phyloP scores from a whole-genome alignment of 2,113 vertebrate genomes.

The Triplophysa tibetana region DNA sequence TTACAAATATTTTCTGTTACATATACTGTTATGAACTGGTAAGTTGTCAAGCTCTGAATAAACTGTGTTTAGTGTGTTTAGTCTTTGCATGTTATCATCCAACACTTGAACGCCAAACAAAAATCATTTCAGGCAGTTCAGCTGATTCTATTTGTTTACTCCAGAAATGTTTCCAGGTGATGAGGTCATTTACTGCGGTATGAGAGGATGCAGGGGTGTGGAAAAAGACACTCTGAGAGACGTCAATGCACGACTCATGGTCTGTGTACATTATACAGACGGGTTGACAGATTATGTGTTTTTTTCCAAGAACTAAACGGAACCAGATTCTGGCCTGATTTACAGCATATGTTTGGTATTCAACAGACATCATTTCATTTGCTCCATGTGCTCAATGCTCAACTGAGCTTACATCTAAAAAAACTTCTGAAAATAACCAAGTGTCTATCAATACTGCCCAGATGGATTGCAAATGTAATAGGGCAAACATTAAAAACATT shows the following conservation, averaged over 20 bases:
- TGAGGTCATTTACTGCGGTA: conserved; percentile 33
- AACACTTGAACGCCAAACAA: neutral
- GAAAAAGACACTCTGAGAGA: conserved; percentile 6
- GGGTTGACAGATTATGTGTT: neutral
- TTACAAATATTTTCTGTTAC: no score
- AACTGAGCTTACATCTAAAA: neutral
- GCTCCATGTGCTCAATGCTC: neutral
- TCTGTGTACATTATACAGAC: neutral
- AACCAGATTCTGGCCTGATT: conserved; percentile 52
- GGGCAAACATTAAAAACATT: neutral
- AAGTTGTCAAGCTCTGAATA: no score
- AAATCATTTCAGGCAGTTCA: neutral
- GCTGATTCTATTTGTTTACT: conserved; percentile 17
- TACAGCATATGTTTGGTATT: conserved; percentile 43
- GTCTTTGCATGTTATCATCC: no score
- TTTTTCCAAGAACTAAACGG: conserved; percentile 50
- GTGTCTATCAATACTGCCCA: neutral
- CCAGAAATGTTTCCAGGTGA: conserved; percentile 9
- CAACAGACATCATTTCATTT: conserved; percentile 10
- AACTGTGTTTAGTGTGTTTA: no score
- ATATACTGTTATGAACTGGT: no score
- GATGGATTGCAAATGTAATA: neutral
- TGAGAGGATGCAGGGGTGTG: conserved; percentile 19
- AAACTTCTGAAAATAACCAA: neutral
- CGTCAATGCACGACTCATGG: neutral